Base-by-base conservation (phyloP, 2,797 vertebrate species). In the Phoeniculus purpureus region DNA sequence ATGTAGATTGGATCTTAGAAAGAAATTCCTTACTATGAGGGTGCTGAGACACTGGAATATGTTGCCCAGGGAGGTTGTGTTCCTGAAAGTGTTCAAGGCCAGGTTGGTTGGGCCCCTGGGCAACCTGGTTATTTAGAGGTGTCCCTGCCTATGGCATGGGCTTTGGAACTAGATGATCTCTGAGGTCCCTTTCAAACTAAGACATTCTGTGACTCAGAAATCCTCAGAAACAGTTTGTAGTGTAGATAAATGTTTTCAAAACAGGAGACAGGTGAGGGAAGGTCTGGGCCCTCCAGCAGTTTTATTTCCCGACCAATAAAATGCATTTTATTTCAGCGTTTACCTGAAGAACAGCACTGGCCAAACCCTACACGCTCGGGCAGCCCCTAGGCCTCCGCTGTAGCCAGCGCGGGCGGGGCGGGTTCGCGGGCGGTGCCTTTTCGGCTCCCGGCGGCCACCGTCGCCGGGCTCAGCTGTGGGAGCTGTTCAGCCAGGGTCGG, bases 371-470 rank as follows among this genome's bases (percentile, higher is more conserved):
- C 15, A 4, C 15, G 18, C 7, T 19, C 22, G 13, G 20, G 8
- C 47, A 19, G 21, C 20, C 34, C 17, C 27, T 26, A 34, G 6
- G 32, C 15, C 15, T 3, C 12, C 14, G 34, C 17, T 9, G 47
- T 18, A 48, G 47, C 43, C 43, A 43, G 13, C 43, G 43, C 43
- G 43, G 43, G 43, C 43, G 23, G 55, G 64, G 54, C 9, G 45
- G 70, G 12, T 15, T 26, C 37, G 2, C 12, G 26, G 76, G 56
- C 17, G 34, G 59, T 0, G 59, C 67, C 85, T 32, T 19, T 86
- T 47, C 18, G 82, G 66, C 76, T 58, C 65, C 27, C 34, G 76
- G 78, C 89, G 68, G 92, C 81, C 84, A 62, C 90, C 89, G 77
- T 89, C 59, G 59, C 3, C 45, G 68, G 16, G 48, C 9, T 59